Conservation (phyloP, 2,888 invertebrate genomes). For the Diplazon laetatorius region DNA sequence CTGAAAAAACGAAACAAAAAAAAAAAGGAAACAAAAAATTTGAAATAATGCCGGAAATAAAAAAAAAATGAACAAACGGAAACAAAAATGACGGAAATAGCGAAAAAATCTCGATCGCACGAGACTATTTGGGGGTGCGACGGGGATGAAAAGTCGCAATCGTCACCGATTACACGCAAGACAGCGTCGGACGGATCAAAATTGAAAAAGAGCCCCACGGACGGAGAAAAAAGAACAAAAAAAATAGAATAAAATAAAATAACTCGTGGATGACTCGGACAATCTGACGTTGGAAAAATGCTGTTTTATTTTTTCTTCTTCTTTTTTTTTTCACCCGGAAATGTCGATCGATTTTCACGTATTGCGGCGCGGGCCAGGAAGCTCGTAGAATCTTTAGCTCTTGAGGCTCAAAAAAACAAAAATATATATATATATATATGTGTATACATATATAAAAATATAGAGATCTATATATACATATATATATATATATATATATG, state of each 20-base stretch:
- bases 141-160: constrained; percentile 10
- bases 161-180: not conserved
- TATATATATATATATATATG: not conserved
- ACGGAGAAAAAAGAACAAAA: constrained; percentile 26
- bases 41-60: constrained; percentile 44
- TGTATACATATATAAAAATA: constrained; percentile 29
- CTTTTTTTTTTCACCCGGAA: too few relatives aligned
- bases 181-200: not conserved
- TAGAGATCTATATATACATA: constrained; percentile 6
- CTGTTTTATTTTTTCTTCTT: too few relatives aligned
- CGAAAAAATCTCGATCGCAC: not conserved
- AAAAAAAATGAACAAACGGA: constrained; percentile 41
- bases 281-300: constrained; percentile 1
- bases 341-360: constrained; percentile 9
- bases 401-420: constrained; percentile 25
- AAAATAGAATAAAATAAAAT: constrained; percentile 33
- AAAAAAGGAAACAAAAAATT: not conserved
- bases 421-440: too few relatives aligned
- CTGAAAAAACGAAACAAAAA: constrained; percentile 42
- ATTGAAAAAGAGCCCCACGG: not conserved
- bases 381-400: constrained; percentile 23
- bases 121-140: not conserved
- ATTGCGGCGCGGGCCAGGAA: constrained; percentile 16
- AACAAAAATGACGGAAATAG: constrained; percentile 2
- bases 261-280: not conserved